phyloP scores from a whole-genome alignment of 2,888 invertebrate genomes.

The Helleia helle region DNA sequence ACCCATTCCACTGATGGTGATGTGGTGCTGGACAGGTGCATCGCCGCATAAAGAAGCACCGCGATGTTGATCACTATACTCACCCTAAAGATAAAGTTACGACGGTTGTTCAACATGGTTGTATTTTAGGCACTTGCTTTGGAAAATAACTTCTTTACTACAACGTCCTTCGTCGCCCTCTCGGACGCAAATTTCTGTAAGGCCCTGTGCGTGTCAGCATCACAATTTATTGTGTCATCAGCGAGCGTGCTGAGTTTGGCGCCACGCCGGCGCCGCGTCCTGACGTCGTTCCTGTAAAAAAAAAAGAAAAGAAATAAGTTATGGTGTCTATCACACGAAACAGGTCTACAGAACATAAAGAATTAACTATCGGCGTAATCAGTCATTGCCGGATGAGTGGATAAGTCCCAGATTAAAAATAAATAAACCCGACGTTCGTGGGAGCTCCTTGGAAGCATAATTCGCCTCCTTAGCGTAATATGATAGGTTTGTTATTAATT shows the following conservation, averaged over 20 bases:
- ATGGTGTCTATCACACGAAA: neutral
- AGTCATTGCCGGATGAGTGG: neutral
- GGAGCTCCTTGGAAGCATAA: neutral
- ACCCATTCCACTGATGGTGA: slow-evolving; percentile 48
- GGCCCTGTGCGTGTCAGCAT: slow-evolving; percentile 65
- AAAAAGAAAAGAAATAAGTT: neutral
- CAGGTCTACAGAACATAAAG: neutral
- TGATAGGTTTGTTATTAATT: neutral
- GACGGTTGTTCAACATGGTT: slow-evolving; percentile 63
- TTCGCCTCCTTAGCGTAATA: neutral
- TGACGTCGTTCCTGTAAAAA: slow-evolving; percentile 49
- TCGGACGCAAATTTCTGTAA: slow-evolving; percentile 70
- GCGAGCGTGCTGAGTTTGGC: slow-evolving; percentile 47
- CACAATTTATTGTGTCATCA: slow-evolving; percentile 69
- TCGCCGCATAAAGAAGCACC: slow-evolving; percentile 80
- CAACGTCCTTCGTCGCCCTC: slow-evolving; percentile 71
- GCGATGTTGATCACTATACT: slow-evolving; percentile 83
- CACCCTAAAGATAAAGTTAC: slow-evolving; percentile 82
- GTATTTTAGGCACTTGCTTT: slow-evolving; percentile 59
- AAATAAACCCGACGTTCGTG: neutral
- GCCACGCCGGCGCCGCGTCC: slow-evolving; percentile 44
- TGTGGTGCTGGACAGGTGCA: slow-evolving; percentile 67
- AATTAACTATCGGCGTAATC: neutral
- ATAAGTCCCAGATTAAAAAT: neutral
- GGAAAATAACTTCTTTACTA: slow-evolving; percentile 39